Conservation (phyloP, 64 coral and sea anemone species). For the Montipora sp. region DNA sequence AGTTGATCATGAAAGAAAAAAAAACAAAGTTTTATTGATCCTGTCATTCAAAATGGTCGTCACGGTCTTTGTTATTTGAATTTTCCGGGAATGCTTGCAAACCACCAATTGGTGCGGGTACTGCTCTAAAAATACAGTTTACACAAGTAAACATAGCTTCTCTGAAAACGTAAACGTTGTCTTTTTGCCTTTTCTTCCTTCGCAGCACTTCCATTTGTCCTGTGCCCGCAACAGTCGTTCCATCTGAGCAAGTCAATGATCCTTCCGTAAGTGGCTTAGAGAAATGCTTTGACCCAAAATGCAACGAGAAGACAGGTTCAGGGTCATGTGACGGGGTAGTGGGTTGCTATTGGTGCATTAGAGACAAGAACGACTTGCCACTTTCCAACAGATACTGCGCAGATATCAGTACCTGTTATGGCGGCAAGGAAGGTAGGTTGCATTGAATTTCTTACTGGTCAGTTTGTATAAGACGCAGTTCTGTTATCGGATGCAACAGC, state of each 20-base stretch:
- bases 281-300: conserved; percentile 35
- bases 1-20: no score
- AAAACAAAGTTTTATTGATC: no score
- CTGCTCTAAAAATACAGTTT: no score
- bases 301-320: neutral
- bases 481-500: no score
- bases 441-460: no score
- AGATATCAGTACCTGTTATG: neutral
- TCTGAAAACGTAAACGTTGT: no score
- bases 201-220: neutral
- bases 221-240: neutral
- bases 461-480: no score
- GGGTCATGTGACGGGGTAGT: conserved; percentile 21
- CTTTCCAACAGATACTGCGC: conserved; percentile 11
- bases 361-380: neutral
- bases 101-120: neutral
- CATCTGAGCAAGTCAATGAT: neutral
- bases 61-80: no score
- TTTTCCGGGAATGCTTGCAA: no score
- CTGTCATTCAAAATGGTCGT: no score
- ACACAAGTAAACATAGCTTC: neutral
- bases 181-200: neutral
- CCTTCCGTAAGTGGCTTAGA: neutral
- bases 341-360: conserved; percentile 21
- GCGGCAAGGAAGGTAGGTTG: neutral